Evolutionary conservation across 2,888 invertebrate species (phyloP), one percentile per base, ranked within the genome.

Genomic region (Bimastos eiseni): DNA sequence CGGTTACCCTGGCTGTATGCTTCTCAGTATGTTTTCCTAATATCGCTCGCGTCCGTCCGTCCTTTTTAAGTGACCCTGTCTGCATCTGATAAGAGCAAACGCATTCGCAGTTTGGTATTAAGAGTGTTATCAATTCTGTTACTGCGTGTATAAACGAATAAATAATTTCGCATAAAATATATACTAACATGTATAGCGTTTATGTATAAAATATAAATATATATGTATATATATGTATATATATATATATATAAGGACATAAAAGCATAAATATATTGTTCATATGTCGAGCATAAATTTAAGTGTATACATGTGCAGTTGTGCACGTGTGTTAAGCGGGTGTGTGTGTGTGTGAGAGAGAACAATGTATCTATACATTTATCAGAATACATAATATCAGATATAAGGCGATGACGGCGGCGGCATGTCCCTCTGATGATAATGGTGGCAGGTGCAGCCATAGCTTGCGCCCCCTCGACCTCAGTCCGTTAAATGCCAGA

Each of bases 281-380:
- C 70, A n/a, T 70, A n/a, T 70, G n/a, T 70, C n/a, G n/a, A 70
- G 70, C n/a, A 70, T 70, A 70, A 70, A n/a, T 70, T 70, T 70
- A n/a, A 70, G 49, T 70, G n/a, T 70, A 49, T 5, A 70, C n/a
- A 17, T 70, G 70, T 8, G n/a, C 13, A 24, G 5, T 4, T 55
- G 55, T 55, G 55, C 19, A 5, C 13, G 38, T 44, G 19, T 44
- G 44, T 17, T 44, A 19, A 3, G 49, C 24, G 49, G 1, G 49
- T 49, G 6, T 24, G 49, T 49, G 49, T 24, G 49, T 17, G 49
- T 21, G 49, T 49, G 24, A 4, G 49, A 21, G 49, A 49, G 49
- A 49, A 70, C 70, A 70, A 70, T n/a, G 70, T 70, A n/a, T 70
- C 70, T 70, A 70, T 70, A 13, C n/a, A n/a, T 70, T 70, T 70